Base-by-base conservation (phyloP, 1,140 invertebrate species). In the Drosophila carrolli region DNA sequence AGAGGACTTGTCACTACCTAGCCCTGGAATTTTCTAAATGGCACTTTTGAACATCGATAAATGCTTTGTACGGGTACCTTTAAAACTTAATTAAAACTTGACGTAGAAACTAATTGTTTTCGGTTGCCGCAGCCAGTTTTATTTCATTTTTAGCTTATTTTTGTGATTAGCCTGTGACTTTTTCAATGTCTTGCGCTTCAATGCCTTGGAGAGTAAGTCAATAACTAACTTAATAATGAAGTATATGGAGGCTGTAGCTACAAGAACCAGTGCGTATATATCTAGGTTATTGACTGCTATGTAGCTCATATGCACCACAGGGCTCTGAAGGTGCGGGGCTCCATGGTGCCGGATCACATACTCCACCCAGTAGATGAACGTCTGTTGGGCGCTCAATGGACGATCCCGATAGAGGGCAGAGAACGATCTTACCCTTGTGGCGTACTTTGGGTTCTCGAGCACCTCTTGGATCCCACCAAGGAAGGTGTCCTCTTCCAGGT, bases 401-500 rank as follows among this genome's bases (percentile, higher is more conserved):
- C 90, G 78, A 77, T 92, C 90, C 0, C 81, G 65, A 16, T 92
- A 93, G 37, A 76, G 75, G 37, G 23, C 1, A 0, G 81, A 90
- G 46, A 92, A 85, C 0, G 59, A n/a, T 11, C 48, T 55, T 0
- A 74, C 74, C 4, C 78, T 78, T 0, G 74, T 19, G 0, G 41
- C 5, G 35, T 92, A 92, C 11, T 50, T 62, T 0, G 86, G 81
- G 66, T 91, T 91, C 14, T 74, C 48, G 0, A 84, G 51, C 4
- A 91, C 37, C 38, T 91, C 89, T 0, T 7, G 10, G 3, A 91
- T 48, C 2, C 44, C 53, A 0, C 56, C 44, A 0, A 23, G 41
- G 5, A 94, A 91, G 5, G 27, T n/a, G 35, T 93, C 61, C 54
- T 93, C 89, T 10, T 90, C 96, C 94, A 66, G 95, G 92, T 56